Evolutionary conservation across 2,888 invertebrate genomes (phyloP).

Genomic region (Congeria kusceri): DNA sequence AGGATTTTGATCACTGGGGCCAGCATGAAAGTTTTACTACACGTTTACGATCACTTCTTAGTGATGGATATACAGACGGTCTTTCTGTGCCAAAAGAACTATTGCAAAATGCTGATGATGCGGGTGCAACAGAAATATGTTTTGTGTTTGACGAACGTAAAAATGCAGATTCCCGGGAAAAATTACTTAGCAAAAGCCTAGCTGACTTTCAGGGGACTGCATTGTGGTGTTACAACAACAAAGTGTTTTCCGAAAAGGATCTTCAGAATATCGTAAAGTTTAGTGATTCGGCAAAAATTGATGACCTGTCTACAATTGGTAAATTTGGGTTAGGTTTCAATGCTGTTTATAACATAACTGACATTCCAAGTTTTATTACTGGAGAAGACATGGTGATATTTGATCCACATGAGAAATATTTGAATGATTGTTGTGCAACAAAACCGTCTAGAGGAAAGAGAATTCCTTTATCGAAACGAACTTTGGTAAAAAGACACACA

Average conservation of each 20-base stretch:
- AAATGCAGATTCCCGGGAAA: slow-evolving; percentile 31
- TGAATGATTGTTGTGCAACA: slow-evolving; percentile 60
- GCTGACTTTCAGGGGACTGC: slow-evolving; percentile 81
- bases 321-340: slow-evolving; percentile 83
- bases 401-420: slow-evolving; percentile 81
- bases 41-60: slow-evolving; percentile 68
- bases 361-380: slow-evolving; percentile 82
- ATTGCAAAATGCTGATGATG: slow-evolving; percentile 81
- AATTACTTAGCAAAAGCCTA: slow-evolving; percentile 77
- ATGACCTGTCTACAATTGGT: slow-evolving; percentile 78
- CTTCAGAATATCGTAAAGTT: slow-evolving; percentile 81
- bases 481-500: slow-evolving; percentile 52
- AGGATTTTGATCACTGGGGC: slow-evolving; percentile 66
- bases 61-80: slow-evolving; percentile 78
- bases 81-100: slow-evolving; percentile 78
- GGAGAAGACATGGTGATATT: slow-evolving; percentile 80
- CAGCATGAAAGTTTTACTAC: slow-evolving; percentile 75
- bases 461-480: slow-evolving; percentile 61
- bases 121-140: slow-evolving; percentile 56
- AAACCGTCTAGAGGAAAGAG: slow-evolving; percentile 56
- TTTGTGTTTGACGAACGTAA: slow-evolving; percentile 4
- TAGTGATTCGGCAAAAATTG: slow-evolving; percentile 80
- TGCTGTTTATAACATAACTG: slow-evolving; percentile 83
- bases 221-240: slow-evolving; percentile 82
- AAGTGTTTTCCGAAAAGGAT: slow-evolving; percentile 79